Base-by-base conservation (phyloP, 53 echinoderm and acorn worm species). In the Zoroaster sp. region DNA sequence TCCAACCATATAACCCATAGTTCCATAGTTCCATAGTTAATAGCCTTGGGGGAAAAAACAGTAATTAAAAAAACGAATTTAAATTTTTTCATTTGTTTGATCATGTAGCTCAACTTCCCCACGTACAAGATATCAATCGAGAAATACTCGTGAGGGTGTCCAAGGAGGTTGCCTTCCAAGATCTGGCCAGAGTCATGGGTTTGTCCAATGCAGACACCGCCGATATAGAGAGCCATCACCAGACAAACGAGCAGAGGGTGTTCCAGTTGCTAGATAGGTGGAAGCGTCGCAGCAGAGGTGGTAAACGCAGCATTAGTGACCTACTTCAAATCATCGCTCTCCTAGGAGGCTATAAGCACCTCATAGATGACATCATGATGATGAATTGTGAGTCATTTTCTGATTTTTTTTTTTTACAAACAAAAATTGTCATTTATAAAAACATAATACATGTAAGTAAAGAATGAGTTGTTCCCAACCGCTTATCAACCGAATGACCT, bases 331-430 rank as follows among this genome's bases (percentile, higher is more conserved):
- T 89, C 30, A 21, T 89, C 3, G 83, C 83, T n/a, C 66, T 38
- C 15, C 36, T 41, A 9, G 71, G 52, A 70, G 71, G 89, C 42
- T 69, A 40, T 0, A 17, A 38, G 12, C 47, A 30, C 5, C 40
- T 89, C 49, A 33, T 89, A n/a, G 79, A 89, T 66, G 68, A 75
- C 6, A 69, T 88, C 88, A 88, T 68, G 68, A 39, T 9, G 74
- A 83, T 20, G 45, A 33, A 31, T 2, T 77, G 88, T 88, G 67
- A 77, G 88, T 72, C 18, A 17, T 15, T 55, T 25, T 55, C 25
- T 23, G 25, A 55, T 1, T 55, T 21, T 53, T 0, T 3, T 69
- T 69, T 69, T 34, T 34, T 30, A 14, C 2, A 36, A 34, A 69
- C 36, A 34, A 69, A 69, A 69, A 69, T 34, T 35, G 69, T 35